Conservation (phyloP, 2,113 vertebrate species). For the Passer domesticus region DNA sequence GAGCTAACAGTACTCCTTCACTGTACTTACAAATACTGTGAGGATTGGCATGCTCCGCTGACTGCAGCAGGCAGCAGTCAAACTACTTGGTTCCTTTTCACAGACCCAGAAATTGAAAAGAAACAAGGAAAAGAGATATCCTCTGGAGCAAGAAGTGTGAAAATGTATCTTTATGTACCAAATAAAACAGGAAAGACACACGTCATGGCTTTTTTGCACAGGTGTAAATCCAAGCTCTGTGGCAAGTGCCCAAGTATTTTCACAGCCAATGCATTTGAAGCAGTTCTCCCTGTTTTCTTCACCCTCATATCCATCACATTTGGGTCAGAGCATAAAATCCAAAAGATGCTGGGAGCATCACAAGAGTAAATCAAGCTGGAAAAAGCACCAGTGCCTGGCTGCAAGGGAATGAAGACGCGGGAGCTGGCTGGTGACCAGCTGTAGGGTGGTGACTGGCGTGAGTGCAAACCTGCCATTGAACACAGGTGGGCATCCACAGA, state of each 20-base stretch:
- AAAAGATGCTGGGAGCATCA: fast-evolving
- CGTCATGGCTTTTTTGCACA: neutral
- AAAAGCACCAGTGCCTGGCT: neutral
- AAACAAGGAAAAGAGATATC: neutral
- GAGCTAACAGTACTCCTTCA: slow-evolving; percentile 27
- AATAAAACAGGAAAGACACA: neutral
- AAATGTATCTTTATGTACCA: neutral
- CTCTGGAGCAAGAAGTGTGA: neutral
- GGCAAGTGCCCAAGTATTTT: neutral
- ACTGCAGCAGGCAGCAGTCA: neutral
- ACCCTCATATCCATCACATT: neutral
- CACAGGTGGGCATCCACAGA: neutral
- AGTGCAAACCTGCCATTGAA: neutral
- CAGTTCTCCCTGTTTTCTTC: neutral
- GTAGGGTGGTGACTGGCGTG: neutral
- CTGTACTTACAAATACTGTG: neutral
- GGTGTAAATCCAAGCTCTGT: neutral
- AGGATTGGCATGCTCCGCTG: neutral
- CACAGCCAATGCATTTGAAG: neutral
- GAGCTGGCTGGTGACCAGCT: fast-evolving
- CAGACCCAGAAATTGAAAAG: neutral
- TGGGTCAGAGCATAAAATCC: neutral
- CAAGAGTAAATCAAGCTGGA: neutral
- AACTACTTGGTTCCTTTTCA: neutral
- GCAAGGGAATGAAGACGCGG: neutral